phyloP scores from a whole-genome alignment of 2,797 vertebrate species.

The Urophycis tenuis region DNA sequence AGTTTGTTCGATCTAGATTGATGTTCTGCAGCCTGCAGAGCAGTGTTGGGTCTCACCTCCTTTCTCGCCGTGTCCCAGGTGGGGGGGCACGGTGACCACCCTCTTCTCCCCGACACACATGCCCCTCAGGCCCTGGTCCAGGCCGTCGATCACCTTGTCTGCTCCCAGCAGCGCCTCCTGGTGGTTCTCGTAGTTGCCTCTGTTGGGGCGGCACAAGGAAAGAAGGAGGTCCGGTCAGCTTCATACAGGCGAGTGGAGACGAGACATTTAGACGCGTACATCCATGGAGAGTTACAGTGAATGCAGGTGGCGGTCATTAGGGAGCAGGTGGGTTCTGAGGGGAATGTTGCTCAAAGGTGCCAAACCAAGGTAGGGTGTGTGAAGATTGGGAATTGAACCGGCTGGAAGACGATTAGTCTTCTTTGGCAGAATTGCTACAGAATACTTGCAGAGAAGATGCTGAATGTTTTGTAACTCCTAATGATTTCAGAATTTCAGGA shows the following conservation, averaged over 20 bases:
- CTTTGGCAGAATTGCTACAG: not conserved
- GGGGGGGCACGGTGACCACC: constrained; percentile 80
- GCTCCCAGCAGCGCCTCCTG: constrained; percentile 82
- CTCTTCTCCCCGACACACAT: constrained; percentile 89
- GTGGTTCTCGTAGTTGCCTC: constrained; percentile 51
- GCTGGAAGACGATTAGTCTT: too few species aligned
- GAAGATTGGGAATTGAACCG: not conserved
- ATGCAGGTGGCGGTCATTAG: too few species aligned
- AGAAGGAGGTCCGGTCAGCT: not conserved
- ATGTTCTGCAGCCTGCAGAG: not conserved
- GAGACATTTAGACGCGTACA: not conserved
- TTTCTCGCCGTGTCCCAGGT: constrained; percentile 87
- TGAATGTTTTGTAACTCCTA: not conserved
- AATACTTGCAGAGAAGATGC: not conserved
- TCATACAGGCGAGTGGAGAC: not conserved
- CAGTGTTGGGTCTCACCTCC: constrained; percentile 75
- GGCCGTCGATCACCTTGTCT: constrained; percentile 89
- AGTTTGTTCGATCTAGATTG: too few species aligned
- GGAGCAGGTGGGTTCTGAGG: too few species aligned
- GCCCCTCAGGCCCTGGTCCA: constrained; percentile 78
- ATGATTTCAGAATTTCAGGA: too few species aligned
- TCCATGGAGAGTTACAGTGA: too few species aligned
- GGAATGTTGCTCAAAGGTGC: too few species aligned
- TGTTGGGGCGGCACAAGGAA: not conserved
- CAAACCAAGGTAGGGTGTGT: not conserved